Conservation (phyloP, 2,797 vertebrate species). For the Rhinoraja longicauda region DNA sequence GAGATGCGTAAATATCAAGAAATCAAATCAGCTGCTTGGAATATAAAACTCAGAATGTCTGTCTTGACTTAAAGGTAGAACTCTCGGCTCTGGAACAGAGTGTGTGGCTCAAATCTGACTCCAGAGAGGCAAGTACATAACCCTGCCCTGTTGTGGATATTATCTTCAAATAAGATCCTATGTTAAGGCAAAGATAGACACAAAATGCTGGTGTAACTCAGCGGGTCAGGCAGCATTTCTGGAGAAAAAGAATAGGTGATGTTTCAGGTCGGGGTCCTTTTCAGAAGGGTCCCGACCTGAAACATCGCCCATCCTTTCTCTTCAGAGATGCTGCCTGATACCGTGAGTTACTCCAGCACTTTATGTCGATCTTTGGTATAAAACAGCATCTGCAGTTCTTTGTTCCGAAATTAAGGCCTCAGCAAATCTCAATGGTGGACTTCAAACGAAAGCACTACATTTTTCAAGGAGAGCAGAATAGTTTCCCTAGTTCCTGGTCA, state of each 20-base stretch:
- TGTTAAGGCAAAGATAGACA: neutral
- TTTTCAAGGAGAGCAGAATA: neutral
- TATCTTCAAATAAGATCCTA: neutral
- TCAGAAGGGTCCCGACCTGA: no score
- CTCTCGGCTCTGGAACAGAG: neutral
- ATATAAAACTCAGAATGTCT: neutral
- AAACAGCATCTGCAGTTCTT: no score
- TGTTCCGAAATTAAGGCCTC: neutral
- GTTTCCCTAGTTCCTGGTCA: neutral
- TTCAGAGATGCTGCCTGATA: no score
- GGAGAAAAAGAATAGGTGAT: no score
- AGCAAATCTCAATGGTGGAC: neutral
- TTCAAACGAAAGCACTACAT: neutral
- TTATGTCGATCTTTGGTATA: no score
- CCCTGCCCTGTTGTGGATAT: neutral
- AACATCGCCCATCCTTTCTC: no score
- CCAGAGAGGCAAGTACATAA: neutral
- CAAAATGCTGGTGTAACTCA: no score
- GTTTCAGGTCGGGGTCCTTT: no score
- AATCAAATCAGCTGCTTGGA: constrained; percentile 21
- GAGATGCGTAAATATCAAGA: neutral
- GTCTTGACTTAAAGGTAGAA: neutral
- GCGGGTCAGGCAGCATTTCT: no score
- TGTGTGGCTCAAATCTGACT: neutral
- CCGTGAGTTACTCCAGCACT: no score